Evolutionary conservation across 2,888 invertebrate species (phyloP).

Genomic region (Sphinx pinastri): DNA sequence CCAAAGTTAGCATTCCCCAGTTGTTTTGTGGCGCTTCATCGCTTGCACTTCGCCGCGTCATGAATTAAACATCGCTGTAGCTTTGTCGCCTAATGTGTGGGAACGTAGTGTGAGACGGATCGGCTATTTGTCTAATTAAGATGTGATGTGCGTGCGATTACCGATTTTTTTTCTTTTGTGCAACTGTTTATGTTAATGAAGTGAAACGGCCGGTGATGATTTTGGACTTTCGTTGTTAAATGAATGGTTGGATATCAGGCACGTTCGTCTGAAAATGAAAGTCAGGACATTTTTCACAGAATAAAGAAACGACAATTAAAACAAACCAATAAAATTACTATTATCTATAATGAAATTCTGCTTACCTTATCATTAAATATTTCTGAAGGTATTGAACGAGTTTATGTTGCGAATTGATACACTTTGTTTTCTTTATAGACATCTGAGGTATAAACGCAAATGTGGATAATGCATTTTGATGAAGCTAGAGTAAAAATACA

Average conservation of each 20-base stretch:
- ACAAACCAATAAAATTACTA: too few species aligned
- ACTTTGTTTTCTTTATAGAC: too few species aligned
- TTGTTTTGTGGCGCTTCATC: constrained; percentile 39
- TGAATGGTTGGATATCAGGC: neutral
- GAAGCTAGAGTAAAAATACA: neutral
- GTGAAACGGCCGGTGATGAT: constrained; percentile 5
- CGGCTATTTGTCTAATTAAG: constrained; percentile 27
- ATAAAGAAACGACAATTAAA: too few species aligned
- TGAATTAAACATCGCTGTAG: constrained; percentile 65
- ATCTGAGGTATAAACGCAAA: too few species aligned
- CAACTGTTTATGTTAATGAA: neutral
- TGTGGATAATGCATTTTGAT: too few species aligned
- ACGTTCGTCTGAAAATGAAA: too few species aligned
- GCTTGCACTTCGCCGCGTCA: constrained; percentile 48
- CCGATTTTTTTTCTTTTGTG: constrained; percentile 10
- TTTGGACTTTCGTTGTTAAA: neutral
- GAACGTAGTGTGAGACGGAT: constrained; percentile 30
- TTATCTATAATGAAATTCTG: too few species aligned
- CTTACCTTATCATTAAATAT: too few species aligned
- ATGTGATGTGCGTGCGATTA: constrained; percentile 22
- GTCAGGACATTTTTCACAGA: too few species aligned
- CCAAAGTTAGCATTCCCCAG: constrained; percentile 59
- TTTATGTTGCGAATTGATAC: too few species aligned
- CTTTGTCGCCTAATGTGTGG: constrained; percentile 43
- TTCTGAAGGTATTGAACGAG: too few species aligned